phyloP scores from a whole-genome alignment of 2,797 vertebrate genomes.

The Cyprinodon diabolis region DNA sequence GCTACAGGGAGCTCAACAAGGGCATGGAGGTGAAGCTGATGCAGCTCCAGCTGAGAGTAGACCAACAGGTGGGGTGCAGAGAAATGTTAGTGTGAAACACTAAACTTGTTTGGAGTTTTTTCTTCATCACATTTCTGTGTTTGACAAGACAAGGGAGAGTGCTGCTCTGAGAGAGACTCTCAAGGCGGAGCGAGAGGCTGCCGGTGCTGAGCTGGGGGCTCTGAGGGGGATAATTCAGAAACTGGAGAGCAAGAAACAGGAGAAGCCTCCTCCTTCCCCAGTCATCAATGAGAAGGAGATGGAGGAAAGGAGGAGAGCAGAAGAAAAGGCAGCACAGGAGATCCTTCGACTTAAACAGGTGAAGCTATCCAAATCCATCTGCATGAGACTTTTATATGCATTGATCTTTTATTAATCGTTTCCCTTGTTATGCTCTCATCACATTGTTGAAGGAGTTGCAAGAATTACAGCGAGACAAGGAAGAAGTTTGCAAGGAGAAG shows the following conservation, averaged over 20 bases:
- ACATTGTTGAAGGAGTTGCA: slow-evolving; percentile 65
- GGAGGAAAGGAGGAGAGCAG: slow-evolving; percentile 63
- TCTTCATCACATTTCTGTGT: not conserved
- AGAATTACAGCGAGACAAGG: slow-evolving; percentile 63
- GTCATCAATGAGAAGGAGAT: slow-evolving; percentile 57
- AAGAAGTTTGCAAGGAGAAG: slow-evolving; percentile 64
- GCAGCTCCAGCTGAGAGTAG: slow-evolving; percentile 81
- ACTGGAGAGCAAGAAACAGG: slow-evolving; percentile 54
- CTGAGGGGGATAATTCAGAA: slow-evolving; percentile 55
- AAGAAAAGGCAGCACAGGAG: slow-evolving; percentile 69
- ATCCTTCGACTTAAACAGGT: slow-evolving; percentile 74
- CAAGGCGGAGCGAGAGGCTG: slow-evolving; percentile 55
- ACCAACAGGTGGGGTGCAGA: slow-evolving; percentile 73
- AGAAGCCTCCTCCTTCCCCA: slow-evolving; percentile 43
- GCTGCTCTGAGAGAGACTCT: slow-evolving; percentile 73
- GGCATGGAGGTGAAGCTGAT: slow-evolving; percentile 86
- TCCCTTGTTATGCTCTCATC: not conserved
- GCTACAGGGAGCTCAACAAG: slow-evolving; percentile 82
- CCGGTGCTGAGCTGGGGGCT: slow-evolving; percentile 63
- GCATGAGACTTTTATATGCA: not conserved
- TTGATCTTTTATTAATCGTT: not conserved
- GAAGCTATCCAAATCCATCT: not conserved
- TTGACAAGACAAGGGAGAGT: slow-evolving; percentile 75
- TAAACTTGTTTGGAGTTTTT: not conserved
- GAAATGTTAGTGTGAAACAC: not conserved